phyloP scores from a whole-genome alignment of 1,140 invertebrate species.

The Zaprionus kolodkinae region DNA sequence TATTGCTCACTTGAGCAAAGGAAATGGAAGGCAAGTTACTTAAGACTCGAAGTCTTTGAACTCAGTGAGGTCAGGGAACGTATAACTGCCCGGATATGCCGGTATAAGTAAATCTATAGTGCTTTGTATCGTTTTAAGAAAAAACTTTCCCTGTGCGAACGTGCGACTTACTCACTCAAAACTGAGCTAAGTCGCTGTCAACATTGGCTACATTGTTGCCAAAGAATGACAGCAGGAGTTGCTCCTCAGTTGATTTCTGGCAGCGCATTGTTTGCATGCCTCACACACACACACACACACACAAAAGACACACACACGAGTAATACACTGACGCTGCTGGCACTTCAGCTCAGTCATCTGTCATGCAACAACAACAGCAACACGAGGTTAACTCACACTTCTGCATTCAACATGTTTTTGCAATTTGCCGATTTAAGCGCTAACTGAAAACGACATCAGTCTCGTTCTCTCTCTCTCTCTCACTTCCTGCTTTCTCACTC shows the following conservation, averaged over 20 bases:
- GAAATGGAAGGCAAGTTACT: neutral
- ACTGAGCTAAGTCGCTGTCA: slow-evolving; percentile 9
- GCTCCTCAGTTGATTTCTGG: slow-evolving; percentile 33
- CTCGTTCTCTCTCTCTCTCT: slow-evolving; percentile 1
- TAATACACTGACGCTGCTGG: slow-evolving; percentile 33
- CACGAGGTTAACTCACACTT: slow-evolving; percentile 37
- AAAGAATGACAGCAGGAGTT: slow-evolving; percentile 7
- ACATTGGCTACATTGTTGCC: neutral
- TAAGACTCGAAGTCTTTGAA: neutral
- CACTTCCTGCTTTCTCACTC: too few relatives aligned
- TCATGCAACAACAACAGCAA: slow-evolving; percentile 57
- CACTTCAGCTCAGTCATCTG: slow-evolving; percentile 71
- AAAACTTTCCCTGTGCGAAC: neutral
- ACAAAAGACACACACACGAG: slow-evolving; percentile 25
- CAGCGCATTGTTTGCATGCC: slow-evolving; percentile 69
- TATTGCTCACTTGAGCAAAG: slow-evolving; percentile 1
- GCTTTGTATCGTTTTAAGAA: neutral
- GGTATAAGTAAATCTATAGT: neutral
- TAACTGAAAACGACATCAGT: slow-evolving; percentile 59
- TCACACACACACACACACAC: slow-evolving; percentile 22
- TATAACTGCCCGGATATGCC: neutral
- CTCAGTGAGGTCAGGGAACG: neutral
- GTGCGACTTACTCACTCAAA: neutral
- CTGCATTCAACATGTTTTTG: slow-evolving; percentile 71
- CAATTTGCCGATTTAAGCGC: slow-evolving; percentile 73